Evolutionary conservation across 2,888 invertebrate genomes (phyloP).

Genomic region (Oegoconia quadripuncta): DNA sequence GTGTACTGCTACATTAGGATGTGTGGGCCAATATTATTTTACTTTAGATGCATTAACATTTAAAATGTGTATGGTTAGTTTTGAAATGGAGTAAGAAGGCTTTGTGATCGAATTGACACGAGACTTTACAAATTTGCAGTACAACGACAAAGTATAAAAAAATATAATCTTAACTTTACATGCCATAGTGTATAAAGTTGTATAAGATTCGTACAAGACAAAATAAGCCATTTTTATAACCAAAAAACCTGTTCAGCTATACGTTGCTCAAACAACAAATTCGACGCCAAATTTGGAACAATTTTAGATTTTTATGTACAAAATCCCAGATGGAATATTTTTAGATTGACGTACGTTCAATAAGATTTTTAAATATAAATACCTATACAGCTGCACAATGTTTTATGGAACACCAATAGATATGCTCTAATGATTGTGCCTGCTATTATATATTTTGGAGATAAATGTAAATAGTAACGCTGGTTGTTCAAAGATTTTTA

Average conservation of each 20-base stretch:
- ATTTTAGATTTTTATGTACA: slow-evolving; percentile 15
- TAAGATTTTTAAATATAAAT: not conserved
- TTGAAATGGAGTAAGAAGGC: no score
- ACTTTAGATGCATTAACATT: no score
- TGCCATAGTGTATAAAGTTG: slow-evolving; percentile 18
- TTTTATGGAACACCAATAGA: slow-evolving; percentile 4
- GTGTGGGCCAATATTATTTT: slow-evolving; percentile 22
- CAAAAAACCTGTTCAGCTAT: slow-evolving; percentile 14
- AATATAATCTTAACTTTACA: not conserved
- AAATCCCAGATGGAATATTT: slow-evolving; percentile 6
- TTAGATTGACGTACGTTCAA: slow-evolving; percentile 4
- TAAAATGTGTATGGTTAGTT: no score
- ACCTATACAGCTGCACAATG: slow-evolving; percentile 5
- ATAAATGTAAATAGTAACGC: slow-evolving; percentile 23
- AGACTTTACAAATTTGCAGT: not conserved
- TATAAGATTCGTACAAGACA: slow-evolving; percentile 16
- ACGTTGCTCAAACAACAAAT: slow-evolving; percentile 29
- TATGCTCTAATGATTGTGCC: slow-evolving; percentile 21
- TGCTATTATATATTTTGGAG: slow-evolving; percentile 26
- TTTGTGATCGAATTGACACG: not conserved
- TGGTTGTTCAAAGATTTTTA: slow-evolving; percentile 30
- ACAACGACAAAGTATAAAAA: not conserved
- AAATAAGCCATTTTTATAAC: slow-evolving; percentile 23
- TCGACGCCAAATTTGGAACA: slow-evolving; percentile 28
- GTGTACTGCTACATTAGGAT: no score